Evolutionary conservation across 1,140 invertebrate genomes (phyloP), one percentile per base, ranked within the genome.

Genomic region (Meloidogyne exigua): DNA sequence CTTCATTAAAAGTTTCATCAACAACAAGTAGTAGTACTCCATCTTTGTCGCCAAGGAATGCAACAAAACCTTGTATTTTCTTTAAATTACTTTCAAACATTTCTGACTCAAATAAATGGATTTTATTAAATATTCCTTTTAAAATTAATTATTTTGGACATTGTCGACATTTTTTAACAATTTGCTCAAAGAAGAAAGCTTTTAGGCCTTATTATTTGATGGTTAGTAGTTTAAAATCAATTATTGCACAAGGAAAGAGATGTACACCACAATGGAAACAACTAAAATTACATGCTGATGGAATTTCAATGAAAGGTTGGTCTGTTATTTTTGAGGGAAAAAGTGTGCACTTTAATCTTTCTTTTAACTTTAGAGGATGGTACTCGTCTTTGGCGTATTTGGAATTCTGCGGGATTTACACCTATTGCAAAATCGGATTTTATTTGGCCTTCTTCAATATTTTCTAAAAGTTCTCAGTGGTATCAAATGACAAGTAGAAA

Each of bases 401-500:
- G 26, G 5, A 69, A 68, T 18, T 77, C 67, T 7, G 57, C 81
- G 44, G 80, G 82, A 3, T 83, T 69, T 57, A n/a, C 81, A 10
- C 81, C 80, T 15, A 39, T 62, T 44, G 42, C 79, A 13, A n/a
- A 63, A 39, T 23, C 42, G 0, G 80, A 82, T 36, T 28, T 28
- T 9, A 42, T 69, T 23, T 68, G 62, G n/a, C 73, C 80, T 18
- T 68, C 42, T 44, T 42, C 69, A 70, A 66, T 66, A 28, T 65
- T 73, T 28, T 73, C 49, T 28, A 36, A 65, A 36, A 73, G 26
- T 49, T 70, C 74, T 1, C 42, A 69, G 2, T 81, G 80, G 80
- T 32, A 65, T 18, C 75, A 76, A 21, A 82, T 79, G 68, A 80
- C 75, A 23, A 80, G 74, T 71, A 72, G 83, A 66, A 73, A 74